Evolutionary conservation across 1,140 invertebrate genomes (phyloP).

Genomic region (Drosophila tsacasi): DNA sequence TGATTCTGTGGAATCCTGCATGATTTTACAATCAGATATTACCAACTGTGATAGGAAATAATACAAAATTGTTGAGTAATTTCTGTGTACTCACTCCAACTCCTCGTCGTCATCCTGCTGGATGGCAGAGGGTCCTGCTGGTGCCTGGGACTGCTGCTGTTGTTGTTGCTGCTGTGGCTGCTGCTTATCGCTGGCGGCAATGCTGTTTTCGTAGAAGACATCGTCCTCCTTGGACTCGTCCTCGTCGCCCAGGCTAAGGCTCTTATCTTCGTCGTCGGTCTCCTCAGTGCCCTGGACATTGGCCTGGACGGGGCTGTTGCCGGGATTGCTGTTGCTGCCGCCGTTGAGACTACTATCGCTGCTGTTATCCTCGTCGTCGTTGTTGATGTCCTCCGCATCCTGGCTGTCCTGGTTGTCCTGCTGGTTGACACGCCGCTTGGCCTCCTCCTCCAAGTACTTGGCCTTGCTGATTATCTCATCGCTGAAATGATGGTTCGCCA

Average conservation of each 20-base stretch:
- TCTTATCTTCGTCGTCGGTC: slow-evolving; percentile 76
- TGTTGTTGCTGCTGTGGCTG: slow-evolving; percentile 50
- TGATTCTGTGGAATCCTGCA: background rate
- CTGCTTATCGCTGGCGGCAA: slow-evolving; percentile 66
- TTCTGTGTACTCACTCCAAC: slow-evolving; percentile 79
- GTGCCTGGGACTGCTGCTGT: slow-evolving; percentile 40
- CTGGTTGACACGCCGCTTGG: slow-evolving; percentile 83
- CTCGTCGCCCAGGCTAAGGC: slow-evolving; percentile 76
- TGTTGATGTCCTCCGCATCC: slow-evolving; percentile 75
- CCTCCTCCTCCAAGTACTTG: slow-evolving; percentile 86
- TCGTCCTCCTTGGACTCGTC: slow-evolving; percentile 89
- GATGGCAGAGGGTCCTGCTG: slow-evolving; percentile 34
- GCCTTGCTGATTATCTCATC: slow-evolving; percentile 90
- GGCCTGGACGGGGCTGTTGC: slow-evolving; percentile 60
- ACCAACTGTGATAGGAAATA: too few species aligned
- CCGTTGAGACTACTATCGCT: slow-evolving; percentile 42
- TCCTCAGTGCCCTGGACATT: slow-evolving; percentile 79
- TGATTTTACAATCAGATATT: background rate
- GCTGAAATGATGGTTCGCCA: slow-evolving; percentile 76
- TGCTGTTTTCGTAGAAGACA: slow-evolving; percentile 90
- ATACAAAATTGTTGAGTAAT: background rate
- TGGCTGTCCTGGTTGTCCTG: slow-evolving; percentile 76
- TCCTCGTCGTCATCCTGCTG: slow-evolving; percentile 87
- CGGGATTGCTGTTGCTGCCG: slow-evolving; percentile 19
- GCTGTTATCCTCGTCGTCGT: slow-evolving; percentile 80